These are phyloP conservation scores for Chironomus striatipennis DNA, from an alignment of 1,140 invertebrate species.

Conservation along the genomic window DNA sequence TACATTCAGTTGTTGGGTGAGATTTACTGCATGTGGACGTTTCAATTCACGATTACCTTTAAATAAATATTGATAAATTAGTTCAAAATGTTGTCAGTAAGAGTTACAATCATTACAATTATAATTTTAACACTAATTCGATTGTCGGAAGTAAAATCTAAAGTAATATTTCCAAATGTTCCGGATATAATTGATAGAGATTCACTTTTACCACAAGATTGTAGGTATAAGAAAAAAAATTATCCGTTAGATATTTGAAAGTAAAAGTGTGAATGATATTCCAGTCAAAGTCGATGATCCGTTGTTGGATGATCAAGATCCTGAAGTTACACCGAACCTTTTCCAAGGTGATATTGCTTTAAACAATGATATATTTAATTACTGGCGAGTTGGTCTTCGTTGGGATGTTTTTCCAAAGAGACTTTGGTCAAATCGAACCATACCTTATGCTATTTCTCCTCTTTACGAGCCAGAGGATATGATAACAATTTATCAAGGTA, in stretches of 20 bases:
- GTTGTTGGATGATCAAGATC: constrained; percentile 42
- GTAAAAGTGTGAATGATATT: background rate
- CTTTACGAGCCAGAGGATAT: constrained; percentile 49
- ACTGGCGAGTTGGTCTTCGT: constrained; percentile 51
- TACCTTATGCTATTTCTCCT: constrained; percentile 52
- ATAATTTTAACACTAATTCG: background rate
- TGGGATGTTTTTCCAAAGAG: constrained; percentile 54
- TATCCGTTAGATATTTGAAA: constrained; percentile 4
- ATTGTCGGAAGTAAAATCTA: background rate
- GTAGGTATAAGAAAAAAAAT: background rate
- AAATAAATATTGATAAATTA: background rate
- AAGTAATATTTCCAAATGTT: background rate
- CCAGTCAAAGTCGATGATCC: background rate
- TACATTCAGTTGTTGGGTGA: background rate
- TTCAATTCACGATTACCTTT: background rate
- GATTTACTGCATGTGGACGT: background rate
- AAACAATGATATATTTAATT: constrained; percentile 42
- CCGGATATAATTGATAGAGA: background rate
- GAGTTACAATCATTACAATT: background rate
- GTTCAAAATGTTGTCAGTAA: background rate
- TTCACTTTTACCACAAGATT: background rate
- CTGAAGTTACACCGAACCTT: constrained; percentile 55
- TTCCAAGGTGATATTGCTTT: constrained; percentile 62
- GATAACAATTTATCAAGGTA: constrained; percentile 49
- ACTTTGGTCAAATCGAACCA: constrained; percentile 48